phyloP scores from a whole-genome alignment of 2,888 invertebrate species.

The Cephus spinipes region DNA sequence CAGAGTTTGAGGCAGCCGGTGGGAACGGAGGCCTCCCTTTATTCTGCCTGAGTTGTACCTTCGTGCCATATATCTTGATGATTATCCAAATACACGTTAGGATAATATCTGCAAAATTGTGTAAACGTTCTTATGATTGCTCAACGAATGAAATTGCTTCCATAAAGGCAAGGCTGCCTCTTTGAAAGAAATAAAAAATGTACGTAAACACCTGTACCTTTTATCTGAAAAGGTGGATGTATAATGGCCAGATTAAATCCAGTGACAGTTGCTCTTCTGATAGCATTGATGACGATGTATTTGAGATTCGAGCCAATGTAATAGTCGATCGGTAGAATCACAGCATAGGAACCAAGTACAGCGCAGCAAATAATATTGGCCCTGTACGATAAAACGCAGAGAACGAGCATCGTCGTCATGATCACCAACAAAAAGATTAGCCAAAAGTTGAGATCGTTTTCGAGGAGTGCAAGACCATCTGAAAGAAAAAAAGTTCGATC shows the following conservation, averaged over 20 bases:
- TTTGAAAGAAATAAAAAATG: neutral
- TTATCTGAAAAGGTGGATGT: conserved; percentile 72
- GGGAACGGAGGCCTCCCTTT: conserved; percentile 75
- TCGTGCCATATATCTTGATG: conserved; percentile 69
- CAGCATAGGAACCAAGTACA: conserved; percentile 74
- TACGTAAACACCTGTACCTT: conserved; percentile 67
- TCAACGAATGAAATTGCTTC: neutral
- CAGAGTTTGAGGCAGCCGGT: conserved; percentile 64
- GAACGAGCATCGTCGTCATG: conserved; percentile 67
- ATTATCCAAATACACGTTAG: conserved; percentile 71
- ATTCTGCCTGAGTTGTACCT: conserved; percentile 71
- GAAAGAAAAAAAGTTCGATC: conserved; percentile 44
- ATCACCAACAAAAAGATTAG: conserved; percentile 70
- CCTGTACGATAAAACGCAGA: conserved; percentile 68
- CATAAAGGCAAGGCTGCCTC: rapidly evolving
- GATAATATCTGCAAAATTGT: conserved; percentile 69
- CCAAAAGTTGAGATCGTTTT: conserved; percentile 75
- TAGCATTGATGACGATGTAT: conserved; percentile 76
- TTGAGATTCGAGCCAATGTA: conserved; percentile 75
- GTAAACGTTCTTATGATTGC: neutral
- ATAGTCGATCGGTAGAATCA: conserved; percentile 74
- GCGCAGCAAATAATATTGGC: conserved; percentile 75
- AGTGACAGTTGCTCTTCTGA: conserved; percentile 73
- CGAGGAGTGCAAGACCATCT: conserved; percentile 68
- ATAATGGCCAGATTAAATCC: conserved; percentile 73